Evolutionary conservation across 2,888 invertebrate genomes (phyloP).

Genomic region (Electrophaes corylata): DNA sequence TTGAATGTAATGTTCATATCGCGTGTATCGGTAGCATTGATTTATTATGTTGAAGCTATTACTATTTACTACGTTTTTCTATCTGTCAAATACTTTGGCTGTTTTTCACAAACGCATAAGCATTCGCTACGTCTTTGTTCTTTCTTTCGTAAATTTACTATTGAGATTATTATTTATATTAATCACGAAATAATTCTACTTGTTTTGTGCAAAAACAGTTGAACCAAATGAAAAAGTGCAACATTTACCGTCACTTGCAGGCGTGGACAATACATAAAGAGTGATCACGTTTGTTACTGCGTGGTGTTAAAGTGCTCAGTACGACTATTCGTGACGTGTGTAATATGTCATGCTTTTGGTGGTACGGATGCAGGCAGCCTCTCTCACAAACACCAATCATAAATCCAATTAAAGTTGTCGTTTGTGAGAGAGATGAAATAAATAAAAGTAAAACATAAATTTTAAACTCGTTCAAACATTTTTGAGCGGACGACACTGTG

Average conservation of each 20-base stretch:
- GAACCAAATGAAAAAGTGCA: constrained; percentile 38
- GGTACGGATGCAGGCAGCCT: constrained; percentile 79
- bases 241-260: constrained; percentile 36
- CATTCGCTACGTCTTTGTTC: background rate
- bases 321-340: constrained; percentile 57
- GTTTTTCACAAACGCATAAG: background rate
- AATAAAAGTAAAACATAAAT: constrained; percentile 60
- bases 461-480: constrained; percentile 58
- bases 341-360: constrained; percentile 76
- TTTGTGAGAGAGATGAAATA: constrained; percentile 61
- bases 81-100: background rate
- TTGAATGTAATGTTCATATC: constrained; percentile 18
- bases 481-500: constrained; percentile 67
- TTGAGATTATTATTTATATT: background rate
- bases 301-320: constrained; percentile 56
- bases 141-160: background rate
- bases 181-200: no score
- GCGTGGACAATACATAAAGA: constrained; percentile 33
- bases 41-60: constrained; percentile 9
- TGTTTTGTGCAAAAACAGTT: constrained; percentile 25
- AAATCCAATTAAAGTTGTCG: constrained; percentile 34
- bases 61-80: constrained; percentile 12
- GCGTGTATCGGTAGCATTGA: constrained; percentile 20
- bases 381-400: constrained; percentile 62
- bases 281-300: constrained; percentile 38